A percentile compares a stretch with the other conserved stretches of the same genome.
Evolutionary conservation across 2,797 vertebrate species (phyloP).

Genomic region (Chiroxiphia lanceolata): DNA sequence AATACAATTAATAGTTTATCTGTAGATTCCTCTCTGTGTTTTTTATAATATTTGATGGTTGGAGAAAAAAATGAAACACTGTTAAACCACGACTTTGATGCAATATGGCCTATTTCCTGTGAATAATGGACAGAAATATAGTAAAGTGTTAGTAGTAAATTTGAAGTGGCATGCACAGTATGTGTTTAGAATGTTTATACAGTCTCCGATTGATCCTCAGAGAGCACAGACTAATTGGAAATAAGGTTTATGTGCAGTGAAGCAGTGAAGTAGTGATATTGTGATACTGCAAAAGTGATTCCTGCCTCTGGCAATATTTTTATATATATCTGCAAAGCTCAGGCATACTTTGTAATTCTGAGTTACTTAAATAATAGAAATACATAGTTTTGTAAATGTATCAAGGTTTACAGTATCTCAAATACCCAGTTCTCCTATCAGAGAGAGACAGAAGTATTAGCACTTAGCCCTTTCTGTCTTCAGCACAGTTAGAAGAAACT

Average conservation of each 20-base stretch:
- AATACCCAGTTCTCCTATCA: not conserved
- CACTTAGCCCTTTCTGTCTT: not conserved
- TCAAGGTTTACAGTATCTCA: slow-evolving; percentile 15
- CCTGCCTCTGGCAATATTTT: slow-evolving; percentile 8
- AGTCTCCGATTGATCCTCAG: slow-evolving; percentile 34
- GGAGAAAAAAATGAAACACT: not conserved
- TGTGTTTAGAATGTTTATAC: slow-evolving; percentile 65
- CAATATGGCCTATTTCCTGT: slow-evolving; percentile 20
- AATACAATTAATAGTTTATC: slow-evolving; percentile 21
- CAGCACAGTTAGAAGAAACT: not conserved
- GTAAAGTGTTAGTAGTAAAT: slow-evolving; percentile 56
- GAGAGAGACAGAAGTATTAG: not conserved
- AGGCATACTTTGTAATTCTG: slow-evolving; percentile 62
- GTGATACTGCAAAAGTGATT: slow-evolving; percentile 27
- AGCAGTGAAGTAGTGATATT: slow-evolving; percentile 32
- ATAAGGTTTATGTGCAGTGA: slow-evolving; percentile 44
- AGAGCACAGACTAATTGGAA: slow-evolving; percentile 67
- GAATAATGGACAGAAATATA: slow-evolving; percentile 53
- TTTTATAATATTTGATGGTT: not conserved
- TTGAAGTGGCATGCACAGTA: slow-evolving; percentile 62
- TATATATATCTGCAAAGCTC: slow-evolving; percentile 48
- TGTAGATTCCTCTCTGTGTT: not conserved
- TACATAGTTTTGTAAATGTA: slow-evolving; percentile 54
- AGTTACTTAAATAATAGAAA: slow-evolving; percentile 62
- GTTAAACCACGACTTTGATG: slow-evolving; percentile 10